A percentile compares a stretch with the other conserved stretches of the same genome.
Evolutionary conservation across 2,888 invertebrate species (phyloP).

Genomic region (Strigamia transsilvanica): DNA sequence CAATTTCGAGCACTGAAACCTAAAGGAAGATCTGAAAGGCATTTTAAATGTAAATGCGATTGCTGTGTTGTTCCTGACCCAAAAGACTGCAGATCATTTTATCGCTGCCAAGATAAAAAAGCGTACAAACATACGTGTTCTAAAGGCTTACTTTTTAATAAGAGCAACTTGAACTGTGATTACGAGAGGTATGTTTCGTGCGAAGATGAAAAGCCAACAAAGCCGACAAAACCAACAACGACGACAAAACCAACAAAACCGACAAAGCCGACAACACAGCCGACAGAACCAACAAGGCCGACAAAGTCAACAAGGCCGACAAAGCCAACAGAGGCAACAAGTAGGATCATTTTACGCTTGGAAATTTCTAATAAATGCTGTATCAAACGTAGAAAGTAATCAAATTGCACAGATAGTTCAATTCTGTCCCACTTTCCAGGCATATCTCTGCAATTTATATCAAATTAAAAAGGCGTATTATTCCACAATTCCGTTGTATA

Average conservation of each 20-base stretch:
- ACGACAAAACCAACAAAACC: neutral
- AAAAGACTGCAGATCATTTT: constrained; percentile 56
- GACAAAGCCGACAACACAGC: neutral
- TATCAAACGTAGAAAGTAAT: no score
- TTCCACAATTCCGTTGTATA: no score
- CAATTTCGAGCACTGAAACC: neutral
- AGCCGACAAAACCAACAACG: neutral
- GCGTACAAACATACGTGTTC: constrained; percentile 53
- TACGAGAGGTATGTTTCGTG: constrained; percentile 55
- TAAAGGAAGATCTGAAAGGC: neutral
- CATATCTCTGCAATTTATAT: no score
- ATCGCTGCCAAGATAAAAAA: constrained; percentile 55
- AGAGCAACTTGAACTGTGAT: constrained; percentile 52
- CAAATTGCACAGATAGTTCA: no score
- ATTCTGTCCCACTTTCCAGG: no score
- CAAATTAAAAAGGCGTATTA: no score
- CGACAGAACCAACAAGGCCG: neutral
- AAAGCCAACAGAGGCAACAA: neutral
- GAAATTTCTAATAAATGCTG: neutral
- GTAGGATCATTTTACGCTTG: neutral
- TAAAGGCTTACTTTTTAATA: constrained; percentile 56
- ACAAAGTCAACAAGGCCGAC: no score
- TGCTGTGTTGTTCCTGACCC: constrained; percentile 54
- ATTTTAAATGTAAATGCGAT: constrained; percentile 53
- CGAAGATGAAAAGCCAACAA: neutral